Base-by-base conservation (phyloP, 2,888 invertebrate species). In the Bedellia somnulentella region DNA sequence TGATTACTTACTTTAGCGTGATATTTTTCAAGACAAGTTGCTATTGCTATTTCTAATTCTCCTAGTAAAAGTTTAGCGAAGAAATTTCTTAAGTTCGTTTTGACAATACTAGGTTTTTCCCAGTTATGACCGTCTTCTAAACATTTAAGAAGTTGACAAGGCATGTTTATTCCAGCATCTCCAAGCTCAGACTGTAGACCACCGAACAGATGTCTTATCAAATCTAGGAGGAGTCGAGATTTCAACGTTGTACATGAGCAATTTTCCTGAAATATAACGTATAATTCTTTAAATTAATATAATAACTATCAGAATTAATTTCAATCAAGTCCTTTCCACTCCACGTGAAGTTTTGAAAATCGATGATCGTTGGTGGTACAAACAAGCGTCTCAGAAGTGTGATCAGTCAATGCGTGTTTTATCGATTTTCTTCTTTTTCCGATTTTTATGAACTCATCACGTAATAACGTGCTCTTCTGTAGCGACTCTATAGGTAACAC, bases 41-140 rank as follows among this genome's bases (percentile, higher is more conserved):
- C 58, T 17, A 75, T 71, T 12, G 75, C 75, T 32, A 73, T 66
- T 35, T 73, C 60, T 1, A 75, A 46, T 41, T 75, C 75, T 10
- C 52, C 57, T 3, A 59, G 41, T 12, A 75, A 45, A 24, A 75
- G 42, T 31, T 54, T 45, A 2, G 58, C 46, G 35, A 71, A 75
- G 38, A 50, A 71, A 35, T 45, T 52, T 9, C 49, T 46, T 17
- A 75, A 44, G 37, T 57, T 61, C 0, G 48, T 51, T 37, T 67
- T 73, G n/a, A 57, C 44, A 2, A 46, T 33, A 28, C 52, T 57
- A 3, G 55, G 32, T 12, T 52, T 48, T 23, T 71, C 70, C 75
- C 73, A 75, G 33, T 58, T 67, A 34, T 73, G 70, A 23, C 47
- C 51, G 32, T 73, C 73, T 22, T 73, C 70, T 5, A 75, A 49